Evolutionary conservation across 1,140 invertebrate species (phyloP), one percentile per base, ranked within the genome.

Genomic region (Thaumatotibia leucotreta): DNA sequence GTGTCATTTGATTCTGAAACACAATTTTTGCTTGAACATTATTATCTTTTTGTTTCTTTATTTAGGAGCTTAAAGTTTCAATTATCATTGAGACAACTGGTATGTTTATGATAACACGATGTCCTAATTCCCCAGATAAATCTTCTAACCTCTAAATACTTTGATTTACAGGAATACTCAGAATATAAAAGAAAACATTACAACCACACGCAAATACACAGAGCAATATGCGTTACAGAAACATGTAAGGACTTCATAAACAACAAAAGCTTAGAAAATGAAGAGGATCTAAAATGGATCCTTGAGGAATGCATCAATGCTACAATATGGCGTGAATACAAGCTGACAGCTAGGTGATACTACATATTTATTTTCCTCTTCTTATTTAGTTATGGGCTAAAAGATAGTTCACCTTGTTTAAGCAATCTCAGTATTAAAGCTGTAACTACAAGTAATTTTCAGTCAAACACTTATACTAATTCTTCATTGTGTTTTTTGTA

Each of bases 141-240:
- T 1, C 2, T 29, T 29, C 10, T 39, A 10, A 39, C 10, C 10
- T 11, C 10, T 4, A 39, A 39, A 39, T 39, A 10, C n/a, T 22
- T 4, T 14, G 1, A 17, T 27, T 58, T 78, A 61, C 72, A 91
- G 90, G 79, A 74, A 62, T 86, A 91, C 24, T 91, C 90, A 9
- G 71, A 68, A 6, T 68, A 92, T 68, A 79, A 65, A 1, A 78
- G 84, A n/a, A 92, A 92, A 72, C 85, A 92, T 54, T 93, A 81
- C 68, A 88, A 92, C 10, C 92, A 93, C 72, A 92, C 92, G 75
- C 85, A 82, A 68, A 69, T 93, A 14, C 90, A 92, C 20, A 75
- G 91, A 70, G 92, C 86, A 1, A 75, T 93, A 0, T 93, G 92
- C 70, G 68, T 93, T 5, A 83, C 72, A 8, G 72, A n/a, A 29